A percentile compares a stretch with the other conserved stretches of the same genome.
Conservation (phyloP, 2,113 vertebrate species). For the Ptilorrhoa leucosticta region DNA sequence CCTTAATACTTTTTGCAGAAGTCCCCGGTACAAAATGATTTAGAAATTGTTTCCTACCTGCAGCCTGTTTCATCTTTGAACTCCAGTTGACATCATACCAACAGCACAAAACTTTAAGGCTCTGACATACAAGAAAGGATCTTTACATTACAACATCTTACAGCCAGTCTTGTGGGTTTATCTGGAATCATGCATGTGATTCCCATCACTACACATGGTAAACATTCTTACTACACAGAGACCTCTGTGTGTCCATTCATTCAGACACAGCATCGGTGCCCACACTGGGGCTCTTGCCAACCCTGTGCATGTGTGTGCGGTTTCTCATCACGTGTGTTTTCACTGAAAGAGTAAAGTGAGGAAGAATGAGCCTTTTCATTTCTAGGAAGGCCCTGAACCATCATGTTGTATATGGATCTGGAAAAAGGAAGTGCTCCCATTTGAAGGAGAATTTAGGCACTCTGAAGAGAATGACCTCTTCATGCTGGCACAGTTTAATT, state of each 20-base stretch:
- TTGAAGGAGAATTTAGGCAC: neutral
- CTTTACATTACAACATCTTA: neutral
- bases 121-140: neutral
- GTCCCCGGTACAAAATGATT: neutral
- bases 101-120: neutral
- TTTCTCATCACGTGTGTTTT: neutral
- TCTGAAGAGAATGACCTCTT: neutral
- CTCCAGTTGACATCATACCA: neutral
- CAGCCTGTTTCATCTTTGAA: neutral
- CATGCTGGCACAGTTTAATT: neutral
- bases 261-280: neutral
- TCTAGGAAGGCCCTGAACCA: neutral
- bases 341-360: neutral
- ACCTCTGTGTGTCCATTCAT: neutral
- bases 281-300: neutral
- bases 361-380: slow-evolving; percentile 13
- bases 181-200: neutral
- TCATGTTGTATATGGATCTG: neutral
- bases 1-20: neutral
- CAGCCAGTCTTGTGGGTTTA: neutral
- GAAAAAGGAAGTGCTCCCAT: neutral
- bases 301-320: neutral
- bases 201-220: neutral
- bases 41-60: neutral
- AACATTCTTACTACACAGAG: neutral